Evolutionary conservation across 2,113 vertebrate species (phyloP), one percentile per base, ranked within the genome.

Genomic region (Poeciliopsis occidentalis): DNA sequence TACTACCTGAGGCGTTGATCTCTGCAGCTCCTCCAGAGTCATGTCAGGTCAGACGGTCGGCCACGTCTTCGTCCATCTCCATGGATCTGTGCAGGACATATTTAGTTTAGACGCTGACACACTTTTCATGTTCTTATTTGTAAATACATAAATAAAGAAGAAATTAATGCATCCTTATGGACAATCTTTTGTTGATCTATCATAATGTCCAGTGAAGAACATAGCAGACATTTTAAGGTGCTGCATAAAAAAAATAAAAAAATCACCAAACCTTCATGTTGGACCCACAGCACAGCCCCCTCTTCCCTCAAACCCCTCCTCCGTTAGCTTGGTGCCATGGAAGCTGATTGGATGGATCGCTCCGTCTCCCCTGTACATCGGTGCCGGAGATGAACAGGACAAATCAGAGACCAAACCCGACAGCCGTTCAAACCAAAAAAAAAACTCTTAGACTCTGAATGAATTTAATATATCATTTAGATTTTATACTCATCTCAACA

Each of bases 261-360:
- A 51, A 51, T 5, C 47, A 24, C 22, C 24, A 57, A 8, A n/a
- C 67, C 44, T 51, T 74, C 77, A 67, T 70, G 75, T 76, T 80
- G 69, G 79, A 79, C 57, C 82, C 71, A 65, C 83, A 82, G 71
- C 88, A 81, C 87, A 76, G 78, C 90, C 87, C 85, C 87, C 87
- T 80, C 85, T 84, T 85, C 85, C 82, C 80, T 75, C 60, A 80
- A 86, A 70, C 73, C 87, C 84, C 17, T 24, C 65, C 47, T n/a
- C 22, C 22, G n/a, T n/a, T n/a, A n/a, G 91, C 88, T 80, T 69
- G 93, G 93, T 94, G 89, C 92, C 92, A 94, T 93, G 91, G 91
- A 89, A 90, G 91, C 92, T 90, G 90, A 91, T 89, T 93, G 93
- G 91, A 88, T 86, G 82, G 87, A 88, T 87, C 83, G 62, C 71